A percentile compares a stretch with the other conserved stretches of the same genome.
Conservation (phyloP, 2,888 invertebrate species). For the Andrena marginata region DNA sequence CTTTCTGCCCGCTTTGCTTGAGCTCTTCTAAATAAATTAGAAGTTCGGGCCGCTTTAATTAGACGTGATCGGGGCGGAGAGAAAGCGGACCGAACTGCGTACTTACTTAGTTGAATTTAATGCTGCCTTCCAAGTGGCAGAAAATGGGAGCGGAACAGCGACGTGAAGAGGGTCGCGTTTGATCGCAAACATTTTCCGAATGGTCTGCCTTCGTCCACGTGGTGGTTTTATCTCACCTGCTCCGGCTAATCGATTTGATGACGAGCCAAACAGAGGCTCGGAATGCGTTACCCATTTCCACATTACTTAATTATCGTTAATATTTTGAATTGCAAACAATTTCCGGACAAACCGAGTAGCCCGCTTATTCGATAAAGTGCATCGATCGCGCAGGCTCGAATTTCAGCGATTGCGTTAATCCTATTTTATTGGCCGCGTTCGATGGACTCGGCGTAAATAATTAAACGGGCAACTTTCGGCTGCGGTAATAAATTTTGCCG, state of each 20-base stretch:
- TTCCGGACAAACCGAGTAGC: neutral
- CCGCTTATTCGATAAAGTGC: neutral
- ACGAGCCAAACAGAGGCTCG: constrained; percentile 2
- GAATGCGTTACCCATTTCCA: neutral
- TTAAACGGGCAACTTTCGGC: constrained; percentile 3
- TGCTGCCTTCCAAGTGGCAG: constrained; percentile 23
- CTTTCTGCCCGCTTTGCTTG: neutral
- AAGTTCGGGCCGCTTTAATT: constrained; percentile 7
- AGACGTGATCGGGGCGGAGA: neutral
- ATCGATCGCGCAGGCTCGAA: neutral
- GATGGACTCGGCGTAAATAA: constrained; percentile 24
- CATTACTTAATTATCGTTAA: constrained; percentile 12
- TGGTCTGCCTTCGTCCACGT: constrained; percentile 1
- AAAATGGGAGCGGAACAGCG: constrained; percentile 46
- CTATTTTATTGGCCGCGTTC: constrained; percentile 19
- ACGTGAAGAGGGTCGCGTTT: constrained; percentile 26
- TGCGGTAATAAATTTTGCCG: constrained; percentile 15
- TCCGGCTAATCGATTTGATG: constrained; percentile 22
- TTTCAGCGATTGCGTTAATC: constrained; percentile 18
- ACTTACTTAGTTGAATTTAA: constrained; percentile 55
- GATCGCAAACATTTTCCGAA: constrained; percentile 23
- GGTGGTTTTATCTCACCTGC: neutral
- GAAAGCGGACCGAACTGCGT: constrained; percentile 32
- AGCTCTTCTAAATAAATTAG: constrained; percentile 33
- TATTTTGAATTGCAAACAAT: constrained; percentile 14